Conservation (phyloP, 2,888 invertebrate species). For the Euplexia lucipara region DNA sequence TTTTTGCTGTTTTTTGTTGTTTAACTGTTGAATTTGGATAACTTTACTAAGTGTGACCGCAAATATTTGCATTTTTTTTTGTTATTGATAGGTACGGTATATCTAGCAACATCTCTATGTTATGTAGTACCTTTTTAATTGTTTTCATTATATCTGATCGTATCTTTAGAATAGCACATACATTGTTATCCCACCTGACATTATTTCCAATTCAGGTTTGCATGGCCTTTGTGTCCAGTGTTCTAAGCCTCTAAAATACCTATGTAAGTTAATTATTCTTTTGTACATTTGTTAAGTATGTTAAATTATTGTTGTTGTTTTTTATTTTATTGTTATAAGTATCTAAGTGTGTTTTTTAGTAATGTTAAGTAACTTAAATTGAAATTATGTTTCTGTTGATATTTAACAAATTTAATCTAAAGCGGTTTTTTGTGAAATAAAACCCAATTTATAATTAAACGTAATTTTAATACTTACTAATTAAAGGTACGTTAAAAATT, state of each 20-base stretch:
- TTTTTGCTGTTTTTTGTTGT: not conserved
- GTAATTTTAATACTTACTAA: conserved; percentile 54
- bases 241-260: not conserved
- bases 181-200: not conserved
- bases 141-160: not conserved
- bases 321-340: not conserved
- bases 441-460: conserved; percentile 16
- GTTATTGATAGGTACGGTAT: not conserved
- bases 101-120: not conserved
- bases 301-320: conserved; percentile 28
- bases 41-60: not conserved
- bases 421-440: conserved; percentile 27
- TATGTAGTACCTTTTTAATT: too few species aligned
- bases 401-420: not conserved
- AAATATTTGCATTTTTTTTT: not conserved
- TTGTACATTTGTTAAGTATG: conserved; percentile 18
- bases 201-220: not conserved
- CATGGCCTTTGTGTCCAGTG: not conserved
- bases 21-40: not conserved
- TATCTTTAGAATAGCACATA: not conserved
- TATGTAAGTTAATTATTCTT: not conserved
- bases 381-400: not conserved
- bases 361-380: not conserved
- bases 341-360: not conserved
- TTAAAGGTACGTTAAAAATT: conserved; percentile 48